Evolutionary conservation across 2,113 vertebrate genomes (phyloP).

Genomic region (Hiodon tergisus): DNA sequence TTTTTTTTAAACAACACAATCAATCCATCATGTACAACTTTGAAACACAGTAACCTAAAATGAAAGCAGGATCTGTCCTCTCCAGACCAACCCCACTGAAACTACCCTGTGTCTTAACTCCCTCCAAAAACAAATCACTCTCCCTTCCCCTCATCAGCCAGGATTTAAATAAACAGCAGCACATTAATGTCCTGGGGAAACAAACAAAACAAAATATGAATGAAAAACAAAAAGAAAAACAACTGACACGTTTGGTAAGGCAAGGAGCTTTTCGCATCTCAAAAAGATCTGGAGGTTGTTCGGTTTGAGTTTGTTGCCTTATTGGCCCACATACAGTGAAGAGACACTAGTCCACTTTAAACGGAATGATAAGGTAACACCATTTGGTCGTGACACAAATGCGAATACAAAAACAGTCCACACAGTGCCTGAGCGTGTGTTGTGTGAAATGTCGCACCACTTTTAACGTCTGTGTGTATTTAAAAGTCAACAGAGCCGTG

Average conservation of each 20-base stretch:
- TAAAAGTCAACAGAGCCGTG: too few relatives aligned
- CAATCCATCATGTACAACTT: neutral
- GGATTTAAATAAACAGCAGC: neutral
- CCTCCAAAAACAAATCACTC: neutral
- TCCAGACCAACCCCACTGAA: neutral
- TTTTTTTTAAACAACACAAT: neutral
- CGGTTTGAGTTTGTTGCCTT: neutral
- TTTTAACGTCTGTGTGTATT: too few relatives aligned
- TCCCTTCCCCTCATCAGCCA: neutral
- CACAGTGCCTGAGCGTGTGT: too few relatives aligned
- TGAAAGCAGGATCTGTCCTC: neutral
- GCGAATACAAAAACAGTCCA: too few relatives aligned
- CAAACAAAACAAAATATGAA: neutral
- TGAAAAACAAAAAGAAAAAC: neutral
- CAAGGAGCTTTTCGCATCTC: neutral
- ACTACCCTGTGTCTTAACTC: neutral
- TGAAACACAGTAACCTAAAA: constrained; percentile 7
- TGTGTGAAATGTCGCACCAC: too few relatives aligned
- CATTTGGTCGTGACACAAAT: too few relatives aligned
- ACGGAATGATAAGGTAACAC: too few relatives aligned
- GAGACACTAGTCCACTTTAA: neutral
- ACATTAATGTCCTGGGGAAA: neutral
- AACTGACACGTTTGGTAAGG: constrained; percentile 20
- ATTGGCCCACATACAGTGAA: constrained; percentile 6
- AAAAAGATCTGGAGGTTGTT: neutral